Evolutionary conservation across 2,888 invertebrate genomes (phyloP).

Genomic region (Chironomus tentans): DNA sequence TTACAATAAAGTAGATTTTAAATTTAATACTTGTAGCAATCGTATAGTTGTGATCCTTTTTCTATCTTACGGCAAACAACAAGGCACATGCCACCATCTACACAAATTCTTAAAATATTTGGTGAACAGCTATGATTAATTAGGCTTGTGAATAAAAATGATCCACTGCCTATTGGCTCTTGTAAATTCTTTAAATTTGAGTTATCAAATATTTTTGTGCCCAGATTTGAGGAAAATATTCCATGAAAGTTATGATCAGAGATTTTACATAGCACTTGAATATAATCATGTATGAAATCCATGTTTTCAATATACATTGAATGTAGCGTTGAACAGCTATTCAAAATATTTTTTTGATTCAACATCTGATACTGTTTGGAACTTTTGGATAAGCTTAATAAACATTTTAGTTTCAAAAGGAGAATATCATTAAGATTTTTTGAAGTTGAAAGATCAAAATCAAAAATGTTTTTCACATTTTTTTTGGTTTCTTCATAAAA

Average conservation of each 20-base stretch:
- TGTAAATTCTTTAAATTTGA: conserved; percentile 30
- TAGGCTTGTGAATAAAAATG: conserved; percentile 68
- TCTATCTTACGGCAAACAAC: conserved; percentile 55
- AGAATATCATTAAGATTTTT: background rate
- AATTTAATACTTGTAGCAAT: conserved; percentile 61
- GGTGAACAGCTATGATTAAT: conserved; percentile 84
- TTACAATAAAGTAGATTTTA: background rate
- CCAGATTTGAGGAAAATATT: background rate
- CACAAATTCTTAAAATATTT: conserved; percentile 60
- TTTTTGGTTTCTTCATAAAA: background rate
- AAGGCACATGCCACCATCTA: conserved; percentile 42
- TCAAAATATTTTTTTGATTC: conserved; percentile 35
- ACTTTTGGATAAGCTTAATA: background rate
- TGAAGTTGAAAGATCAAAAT: background rate
- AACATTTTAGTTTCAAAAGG: background rate
- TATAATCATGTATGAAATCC: background rate
- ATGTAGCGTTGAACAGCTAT: background rate
- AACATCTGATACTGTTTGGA: conserved; percentile 29
- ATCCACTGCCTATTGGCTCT: conserved; percentile 45
- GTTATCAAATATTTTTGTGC: too few species aligned
- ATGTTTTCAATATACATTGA: background rate
- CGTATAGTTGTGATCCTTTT: conserved; percentile 63
- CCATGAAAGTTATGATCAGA: background rate
- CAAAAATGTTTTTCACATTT: background rate
- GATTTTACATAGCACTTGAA: background rate